phyloP scores from a whole-genome alignment of 1,140 invertebrate species.

The Achatina immaculata region DNA sequence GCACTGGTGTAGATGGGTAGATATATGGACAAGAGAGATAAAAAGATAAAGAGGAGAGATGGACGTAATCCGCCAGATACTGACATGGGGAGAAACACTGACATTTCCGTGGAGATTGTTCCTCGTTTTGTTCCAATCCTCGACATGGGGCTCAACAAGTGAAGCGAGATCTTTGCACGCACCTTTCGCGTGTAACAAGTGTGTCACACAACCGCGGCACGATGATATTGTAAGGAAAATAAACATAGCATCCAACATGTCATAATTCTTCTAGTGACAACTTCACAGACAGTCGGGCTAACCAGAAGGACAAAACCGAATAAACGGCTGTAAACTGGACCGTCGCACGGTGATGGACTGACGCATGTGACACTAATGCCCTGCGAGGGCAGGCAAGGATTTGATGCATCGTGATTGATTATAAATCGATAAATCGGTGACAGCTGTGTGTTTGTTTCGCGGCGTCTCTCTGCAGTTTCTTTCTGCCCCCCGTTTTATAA shows the following conservation, averaged over 20 bases:
- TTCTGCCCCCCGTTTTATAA: neutral
- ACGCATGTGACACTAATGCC: conserved; percentile 13
- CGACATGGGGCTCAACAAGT: too few relatives aligned
- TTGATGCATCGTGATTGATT: conserved; percentile 35
- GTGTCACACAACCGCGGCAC: too few relatives aligned
- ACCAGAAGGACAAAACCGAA: neutral
- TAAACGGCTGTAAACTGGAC: conserved; percentile 11
- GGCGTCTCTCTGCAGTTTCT: neutral
- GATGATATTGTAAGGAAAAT: neutral
- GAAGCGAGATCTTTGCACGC: too few relatives aligned
- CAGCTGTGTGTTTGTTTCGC: conserved; percentile 28
- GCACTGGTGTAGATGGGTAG: too few relatives aligned
- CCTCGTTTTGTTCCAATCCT: too few relatives aligned
- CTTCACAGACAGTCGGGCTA: neutral
- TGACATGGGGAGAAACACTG: too few relatives aligned
- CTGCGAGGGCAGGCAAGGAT: neutral
- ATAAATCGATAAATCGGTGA: conserved; percentile 26
- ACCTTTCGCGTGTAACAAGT: too few relatives aligned
- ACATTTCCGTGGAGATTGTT: too few relatives aligned
- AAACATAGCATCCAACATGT: neutral
- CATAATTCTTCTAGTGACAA: neutral
- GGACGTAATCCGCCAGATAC: too few relatives aligned
- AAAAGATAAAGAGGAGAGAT: too few relatives aligned
- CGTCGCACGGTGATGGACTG: neutral
- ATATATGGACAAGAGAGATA: too few relatives aligned